Percentiles rank a stretch among this genome's conserved stretches.
Conservation (phyloP, 2,113 vertebrate species). For the Thamnaconus septentrionalis region DNA sequence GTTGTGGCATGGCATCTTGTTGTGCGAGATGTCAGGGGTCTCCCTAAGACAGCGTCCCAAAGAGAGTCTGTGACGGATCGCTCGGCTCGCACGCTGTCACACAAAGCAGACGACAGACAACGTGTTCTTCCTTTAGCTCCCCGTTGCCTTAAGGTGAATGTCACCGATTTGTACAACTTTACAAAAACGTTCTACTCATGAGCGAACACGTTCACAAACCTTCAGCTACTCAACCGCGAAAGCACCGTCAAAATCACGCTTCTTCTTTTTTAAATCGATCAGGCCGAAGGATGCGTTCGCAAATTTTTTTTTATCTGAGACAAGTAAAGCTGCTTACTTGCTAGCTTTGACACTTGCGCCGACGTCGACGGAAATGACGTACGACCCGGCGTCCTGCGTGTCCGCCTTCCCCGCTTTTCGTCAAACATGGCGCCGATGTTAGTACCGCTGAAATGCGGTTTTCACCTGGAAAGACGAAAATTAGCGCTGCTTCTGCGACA, state of each 20-base stretch:
- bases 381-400: constrained; percentile 8
- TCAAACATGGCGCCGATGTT: constrained; percentile 78
- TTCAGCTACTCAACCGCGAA: not conserved
- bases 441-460: constrained; percentile 60
- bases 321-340: not conserved
- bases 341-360: constrained; percentile 45
- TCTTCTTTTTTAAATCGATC: not conserved
- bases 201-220: fast-evolving
- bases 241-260: too few species aligned
- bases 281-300: not conserved
- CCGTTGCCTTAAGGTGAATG: not conserved
- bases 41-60: not conserved
- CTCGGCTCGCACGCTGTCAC: constrained; percentile 5
- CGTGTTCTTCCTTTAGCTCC: constrained; percentile 47
- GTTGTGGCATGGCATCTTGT: constrained; percentile 82
- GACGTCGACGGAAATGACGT: constrained; percentile 51
- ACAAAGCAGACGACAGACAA: constrained; percentile 53
- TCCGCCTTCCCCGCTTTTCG: constrained; percentile 20
- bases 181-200: too few species aligned
- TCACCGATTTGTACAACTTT: not conserved
- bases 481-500: constrained; percentile 64
- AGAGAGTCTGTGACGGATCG: not conserved
- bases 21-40: constrained; percentile 6
- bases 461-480: constrained; percentile 69
- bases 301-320: not conserved